Conservation (phyloP, 1,140 invertebrate genomes). For the Hyposmocoma kahamanoa region DNA sequence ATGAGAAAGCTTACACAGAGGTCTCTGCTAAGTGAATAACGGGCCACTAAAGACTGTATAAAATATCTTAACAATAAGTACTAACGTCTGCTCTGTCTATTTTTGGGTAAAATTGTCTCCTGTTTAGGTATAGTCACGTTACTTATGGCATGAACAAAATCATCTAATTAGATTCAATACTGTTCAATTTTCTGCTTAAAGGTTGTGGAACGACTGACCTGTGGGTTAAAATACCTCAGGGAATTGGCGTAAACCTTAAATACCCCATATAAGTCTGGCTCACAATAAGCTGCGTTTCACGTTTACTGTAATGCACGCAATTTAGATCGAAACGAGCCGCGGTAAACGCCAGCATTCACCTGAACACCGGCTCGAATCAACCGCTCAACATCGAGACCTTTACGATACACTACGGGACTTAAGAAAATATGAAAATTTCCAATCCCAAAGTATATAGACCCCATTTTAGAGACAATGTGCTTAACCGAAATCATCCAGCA, state of each 20-base stretch:
- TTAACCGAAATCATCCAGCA: conserved; percentile 10
- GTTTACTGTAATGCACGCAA: conserved; percentile 32
- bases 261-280: conserved; percentile 36
- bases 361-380: neutral
- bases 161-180: conserved; percentile 34
- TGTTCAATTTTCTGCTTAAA: conserved; percentile 37
- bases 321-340: conserved; percentile 18
- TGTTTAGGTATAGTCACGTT: neutral
- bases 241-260: conserved; percentile 22
- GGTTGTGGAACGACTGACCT: conserved; percentile 23
- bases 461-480: neutral
- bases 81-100: neutral
- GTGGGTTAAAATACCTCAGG: conserved; percentile 30
- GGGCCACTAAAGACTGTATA: no score
- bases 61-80: no score
- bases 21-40: no score
- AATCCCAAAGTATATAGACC: neutral
- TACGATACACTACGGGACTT: neutral
- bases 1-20: no score
- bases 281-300: conserved; percentile 33
- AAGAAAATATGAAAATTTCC: neutral
- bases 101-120: neutral
- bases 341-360: neutral
- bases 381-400: neutral
- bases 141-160: conserved; percentile 17